phyloP scores from a whole-genome alignment of 2,797 vertebrate genomes.

The Spea hammondii region DNA sequence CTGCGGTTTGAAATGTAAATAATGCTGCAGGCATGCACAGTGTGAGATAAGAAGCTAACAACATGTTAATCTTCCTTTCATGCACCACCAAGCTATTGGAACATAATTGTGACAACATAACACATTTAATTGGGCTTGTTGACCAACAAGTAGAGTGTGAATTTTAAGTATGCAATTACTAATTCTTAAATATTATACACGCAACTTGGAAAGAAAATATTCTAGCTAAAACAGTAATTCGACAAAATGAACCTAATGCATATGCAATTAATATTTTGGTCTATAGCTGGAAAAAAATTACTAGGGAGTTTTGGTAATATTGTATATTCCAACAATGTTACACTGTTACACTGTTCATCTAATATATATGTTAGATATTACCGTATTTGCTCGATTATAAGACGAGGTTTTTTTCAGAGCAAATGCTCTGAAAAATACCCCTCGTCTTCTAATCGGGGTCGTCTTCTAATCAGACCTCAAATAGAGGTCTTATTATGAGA shows the following conservation, averaged over 20 bases:
- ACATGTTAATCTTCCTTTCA: slow-evolving; percentile 50
- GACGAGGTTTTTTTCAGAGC: no score
- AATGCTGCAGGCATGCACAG: slow-evolving; percentile 34
- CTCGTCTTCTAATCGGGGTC: no score
- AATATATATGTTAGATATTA: no score
- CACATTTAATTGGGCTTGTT: slow-evolving; percentile 51
- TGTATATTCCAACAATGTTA: no score
- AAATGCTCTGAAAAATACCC: no score
- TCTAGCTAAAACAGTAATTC: neutral
- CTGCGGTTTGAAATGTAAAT: slow-evolving; percentile 46
- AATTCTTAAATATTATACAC: slow-evolving; percentile 23
- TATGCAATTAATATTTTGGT: neutral
- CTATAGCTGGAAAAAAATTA: neutral
- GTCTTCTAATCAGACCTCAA: no score
- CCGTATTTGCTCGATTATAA: no score
- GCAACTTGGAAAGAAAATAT: slow-evolving; percentile 8
- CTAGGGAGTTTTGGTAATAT: neutral
- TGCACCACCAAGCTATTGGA: slow-evolving; percentile 46
- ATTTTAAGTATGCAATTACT: slow-evolving; percentile 49
- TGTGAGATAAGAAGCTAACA: slow-evolving; percentile 51
- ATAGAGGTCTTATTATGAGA: no score
- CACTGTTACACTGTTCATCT: no score
- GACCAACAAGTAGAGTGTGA: slow-evolving; percentile 46
- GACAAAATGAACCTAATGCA: neutral
- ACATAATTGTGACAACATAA: slow-evolving; percentile 49